Conservation (phyloP, 2,113 vertebrate species). For the Aleadryas rufinucha region DNA sequence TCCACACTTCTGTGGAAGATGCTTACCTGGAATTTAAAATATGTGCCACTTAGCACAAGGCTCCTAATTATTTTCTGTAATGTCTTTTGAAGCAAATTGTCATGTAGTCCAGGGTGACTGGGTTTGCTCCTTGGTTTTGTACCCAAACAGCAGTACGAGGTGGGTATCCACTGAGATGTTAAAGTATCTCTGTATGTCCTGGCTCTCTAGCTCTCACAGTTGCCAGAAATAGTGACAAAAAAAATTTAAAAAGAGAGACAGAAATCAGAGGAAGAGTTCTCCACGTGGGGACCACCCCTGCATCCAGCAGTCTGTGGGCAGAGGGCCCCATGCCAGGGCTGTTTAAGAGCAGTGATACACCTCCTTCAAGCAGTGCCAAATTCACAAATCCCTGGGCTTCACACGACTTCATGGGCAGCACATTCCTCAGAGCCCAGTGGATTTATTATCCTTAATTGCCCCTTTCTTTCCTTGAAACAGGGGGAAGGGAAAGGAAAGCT, state of each 20-base stretch:
- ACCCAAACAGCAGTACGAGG: background rate
- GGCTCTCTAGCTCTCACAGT: background rate
- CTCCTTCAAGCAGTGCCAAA: background rate
- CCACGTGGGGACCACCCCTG: background rate
- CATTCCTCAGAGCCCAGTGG: background rate
- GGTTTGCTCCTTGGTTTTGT: background rate
- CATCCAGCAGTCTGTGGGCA: background rate
- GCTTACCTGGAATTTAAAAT: background rate
- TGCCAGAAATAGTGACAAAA: background rate
- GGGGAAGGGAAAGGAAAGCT: background rate
- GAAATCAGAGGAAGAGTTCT: background rate
- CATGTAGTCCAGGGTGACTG: background rate
- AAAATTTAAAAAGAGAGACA: accelerated
- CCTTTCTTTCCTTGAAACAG: background rate
- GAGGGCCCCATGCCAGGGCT: background rate
- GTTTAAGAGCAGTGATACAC: background rate
- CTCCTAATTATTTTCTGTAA: background rate
- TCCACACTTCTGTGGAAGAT: background rate
- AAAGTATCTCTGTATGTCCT: background rate
- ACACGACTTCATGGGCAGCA: background rate
- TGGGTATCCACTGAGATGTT: background rate
- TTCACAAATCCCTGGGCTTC: background rate
- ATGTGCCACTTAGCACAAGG: accelerated
- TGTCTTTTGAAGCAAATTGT: background rate
- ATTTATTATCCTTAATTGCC: background rate